A percentile compares a stretch with the other conserved stretches of the same genome.
Evolutionary conservation across 2,888 invertebrate genomes (phyloP).

Genomic region (Nemurella pictetii): DNA sequence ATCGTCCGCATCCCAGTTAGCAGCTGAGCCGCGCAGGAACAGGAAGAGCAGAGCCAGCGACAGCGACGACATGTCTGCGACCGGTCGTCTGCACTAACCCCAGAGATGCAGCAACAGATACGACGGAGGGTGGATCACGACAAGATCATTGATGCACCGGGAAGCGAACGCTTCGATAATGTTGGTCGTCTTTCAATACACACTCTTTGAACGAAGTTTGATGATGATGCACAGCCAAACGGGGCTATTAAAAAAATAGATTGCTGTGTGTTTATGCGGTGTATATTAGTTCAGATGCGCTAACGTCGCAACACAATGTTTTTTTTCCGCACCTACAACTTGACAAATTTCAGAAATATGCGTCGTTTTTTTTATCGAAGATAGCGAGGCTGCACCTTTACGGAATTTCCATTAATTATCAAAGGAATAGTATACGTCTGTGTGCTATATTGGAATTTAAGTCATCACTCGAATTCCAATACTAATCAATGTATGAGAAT

Average conservation of each 20-base stretch:
- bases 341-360: not conserved
- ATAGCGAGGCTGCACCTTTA: not conserved
- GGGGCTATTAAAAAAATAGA: not conserved
- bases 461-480: not conserved
- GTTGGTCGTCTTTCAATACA: not conserved
- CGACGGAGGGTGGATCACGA: not conserved
- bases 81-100: no score
- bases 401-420: not conserved
- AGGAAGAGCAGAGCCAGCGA: not conserved
- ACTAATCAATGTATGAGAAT: not conserved
- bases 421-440: not conserved
- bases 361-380: not conserved
- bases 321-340: not conserved
- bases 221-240: not conserved
- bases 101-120: not conserved
- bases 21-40: not conserved
- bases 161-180: not conserved
- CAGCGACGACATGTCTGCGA: not conserved
- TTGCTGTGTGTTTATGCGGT: not conserved
- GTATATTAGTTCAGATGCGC: not conserved
- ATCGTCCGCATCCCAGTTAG: conserved; percentile 21
- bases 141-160: not conserved
- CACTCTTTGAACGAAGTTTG: not conserved
- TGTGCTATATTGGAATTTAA: not conserved
- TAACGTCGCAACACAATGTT: not conserved